Conservation (phyloP, 2,113 vertebrate species). For the Loxodonta africana region DNA sequence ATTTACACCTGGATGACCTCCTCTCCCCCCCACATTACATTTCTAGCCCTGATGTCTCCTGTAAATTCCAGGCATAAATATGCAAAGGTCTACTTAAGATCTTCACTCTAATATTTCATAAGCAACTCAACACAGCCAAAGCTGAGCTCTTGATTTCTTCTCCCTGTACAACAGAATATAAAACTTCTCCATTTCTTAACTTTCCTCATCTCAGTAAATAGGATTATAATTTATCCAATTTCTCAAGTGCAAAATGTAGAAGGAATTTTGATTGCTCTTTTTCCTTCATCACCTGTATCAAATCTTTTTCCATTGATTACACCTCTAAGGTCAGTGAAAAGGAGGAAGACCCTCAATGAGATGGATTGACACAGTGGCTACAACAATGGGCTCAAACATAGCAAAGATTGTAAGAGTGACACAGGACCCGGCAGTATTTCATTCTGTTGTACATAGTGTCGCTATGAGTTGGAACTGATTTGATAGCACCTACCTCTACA, state of each 20-base stretch:
- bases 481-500: no score
- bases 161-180: neutral
- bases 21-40: neutral
- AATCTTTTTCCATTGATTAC: neutral
- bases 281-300: neutral
- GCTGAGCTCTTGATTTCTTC: neutral
- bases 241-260: neutral
- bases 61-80: neutral
- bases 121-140: neutral
- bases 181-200: neutral
- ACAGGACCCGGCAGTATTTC: no score
- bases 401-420: no score
- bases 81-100: neutral
- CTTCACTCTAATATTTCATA: neutral
- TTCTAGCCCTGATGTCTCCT: neutral
- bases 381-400: no score
- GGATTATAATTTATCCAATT: neutral
- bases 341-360: no score
- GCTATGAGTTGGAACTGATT: no score
- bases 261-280: neutral
- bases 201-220: neutral
- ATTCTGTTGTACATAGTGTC: no score
- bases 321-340: neutral
- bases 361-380: no score
- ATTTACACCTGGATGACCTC: neutral